These are phyloP conservation scores for Archilochus colubris DNA, from an alignment of 2,113 vertebrate genomes.

Conservation along the genomic window DNA sequence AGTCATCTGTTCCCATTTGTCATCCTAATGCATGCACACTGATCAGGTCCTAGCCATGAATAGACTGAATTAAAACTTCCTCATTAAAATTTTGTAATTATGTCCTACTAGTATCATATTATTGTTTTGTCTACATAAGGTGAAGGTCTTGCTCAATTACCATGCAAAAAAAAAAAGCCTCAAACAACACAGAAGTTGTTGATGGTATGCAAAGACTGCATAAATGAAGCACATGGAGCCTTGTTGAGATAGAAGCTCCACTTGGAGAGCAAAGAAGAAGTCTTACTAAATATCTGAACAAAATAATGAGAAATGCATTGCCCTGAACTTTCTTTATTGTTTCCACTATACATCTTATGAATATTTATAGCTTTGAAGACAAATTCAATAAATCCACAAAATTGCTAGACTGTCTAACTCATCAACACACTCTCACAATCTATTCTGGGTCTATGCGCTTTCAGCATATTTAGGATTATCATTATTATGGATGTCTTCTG, in stretches of 20 bases:
- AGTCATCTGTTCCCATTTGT: not conserved
- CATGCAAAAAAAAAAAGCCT: not conserved
- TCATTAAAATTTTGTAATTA: not conserved
- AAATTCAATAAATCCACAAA: slow-evolving; percentile 39
- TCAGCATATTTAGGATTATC: not conserved
- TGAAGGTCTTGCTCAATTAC: not conserved
- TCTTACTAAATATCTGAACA: not conserved
- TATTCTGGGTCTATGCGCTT: slow-evolving; percentile 30
- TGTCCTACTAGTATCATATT: not conserved
- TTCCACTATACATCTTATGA: slow-evolving; percentile 2
- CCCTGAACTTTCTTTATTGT: slow-evolving; percentile 17
- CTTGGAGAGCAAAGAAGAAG: not conserved
- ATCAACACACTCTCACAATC: not conserved
- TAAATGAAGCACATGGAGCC: not conserved
- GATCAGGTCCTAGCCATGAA: not conserved
- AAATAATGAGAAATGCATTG: not conserved
- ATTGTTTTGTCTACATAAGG: not conserved
- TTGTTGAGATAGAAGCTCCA: not conserved
- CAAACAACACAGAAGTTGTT: not conserved
- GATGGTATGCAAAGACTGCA: not conserved
- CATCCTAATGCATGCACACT: accelerated
- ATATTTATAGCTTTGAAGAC: slow-evolving; percentile 54
- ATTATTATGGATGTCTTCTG: not conserved
- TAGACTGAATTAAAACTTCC: not conserved
- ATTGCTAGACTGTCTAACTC: slow-evolving; percentile 45